Base-by-base conservation (phyloP, 2,888 invertebrate genomes). In the Spilarctia lutea region DNA sequence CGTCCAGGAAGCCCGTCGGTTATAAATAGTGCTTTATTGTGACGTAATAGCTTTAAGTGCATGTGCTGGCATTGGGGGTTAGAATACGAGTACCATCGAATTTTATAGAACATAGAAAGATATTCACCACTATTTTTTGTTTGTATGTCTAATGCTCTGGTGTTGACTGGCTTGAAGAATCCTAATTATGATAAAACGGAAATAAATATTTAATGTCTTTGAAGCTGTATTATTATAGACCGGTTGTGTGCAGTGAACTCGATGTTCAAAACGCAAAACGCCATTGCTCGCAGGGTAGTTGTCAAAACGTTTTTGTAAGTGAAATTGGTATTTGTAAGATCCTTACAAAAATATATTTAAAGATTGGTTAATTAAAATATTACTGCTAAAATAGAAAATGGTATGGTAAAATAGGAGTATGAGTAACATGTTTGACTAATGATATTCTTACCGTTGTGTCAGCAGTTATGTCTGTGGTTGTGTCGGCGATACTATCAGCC, bases 381-480 rank as follows among this genome's bases (percentile, higher is more conserved):
- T 24, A 52, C 52, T 8, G 24, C 24, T 52, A 52, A 24, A 24
- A 52, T 56, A 11, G 0, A 18, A 20, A 4, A 48, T 18, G 20
- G 4, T 52, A 6, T 52, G 39, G 39, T 56, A 56, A 56, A n/a
- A 56, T 11, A 24, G 52, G 24, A 52, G 24, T 6, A 48, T 48
- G 20, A 20, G 10, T 24, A 52, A n/a, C 60, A 60, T 60, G 3
- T 6, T 11, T 60, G 60, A 70, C 16, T 20, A 18, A n/a, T 27
- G 42, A 60, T 20, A 60, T 18, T 63, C 81, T 86, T 89, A 93
- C 93, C 84, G 91, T 89, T 71, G 88, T 85, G 80, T 93, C 91
- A 71, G 75, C 77, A 66, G 88, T 24, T 56, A 65, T 83, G 77
- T 93, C 91, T 1, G 60, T 27, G 4, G 83, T 83, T 2, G 89